Evolutionary conservation across 2,113 vertebrate species (phyloP), one percentile per base, ranked within the genome.

Genomic region (Acrocephalus arundinaceus): DNA sequence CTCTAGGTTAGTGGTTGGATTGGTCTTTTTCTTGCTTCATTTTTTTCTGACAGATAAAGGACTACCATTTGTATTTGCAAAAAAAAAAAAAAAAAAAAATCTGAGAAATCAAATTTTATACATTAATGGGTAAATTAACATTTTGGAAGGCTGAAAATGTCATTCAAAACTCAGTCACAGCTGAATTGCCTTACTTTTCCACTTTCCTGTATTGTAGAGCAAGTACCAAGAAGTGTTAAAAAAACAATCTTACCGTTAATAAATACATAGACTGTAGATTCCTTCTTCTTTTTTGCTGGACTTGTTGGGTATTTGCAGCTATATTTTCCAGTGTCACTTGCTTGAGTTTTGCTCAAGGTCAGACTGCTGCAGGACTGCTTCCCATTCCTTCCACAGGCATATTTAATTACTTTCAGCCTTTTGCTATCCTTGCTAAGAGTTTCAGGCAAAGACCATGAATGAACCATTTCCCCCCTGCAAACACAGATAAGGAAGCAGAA

Each of bases 231-330:
- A 81, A 88, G 49, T 33, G 16, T 27, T 37, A 74, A 91, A 97
- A 71, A 46, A 84, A 10, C 22, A 20, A n/a, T 98, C 98, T 99
- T 99, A 99, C 99, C 99, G 96, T 98, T 98, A 97, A 99, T 97
- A 98, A 98, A 99, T 89, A 99, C 93, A 71, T 99, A 99, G 95
- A 99, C 92, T 6, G 98, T 96, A n/a, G 97, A 96, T 86, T 98
- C 97, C 77, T 90, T 98, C 77, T 97, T 97, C 94, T 97, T 97
- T 93, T 97, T 98, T 4, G 85, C 95, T 66, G 94, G 89, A 85
- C 94, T 96, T 48, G 75, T 97, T 49, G 91, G 96, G 70, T 99
- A 99, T 84, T 96, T 98, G 97, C 99, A 99, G 96, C 97, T 98
- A 82, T 98, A 99, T 63, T 95, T 97, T 95, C 99, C 99, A 2